Evolutionary conservation across 2,797 vertebrate species (phyloP), one percentile per base, ranked within the genome.

Genomic region (Helostoma temminkii): DNA sequence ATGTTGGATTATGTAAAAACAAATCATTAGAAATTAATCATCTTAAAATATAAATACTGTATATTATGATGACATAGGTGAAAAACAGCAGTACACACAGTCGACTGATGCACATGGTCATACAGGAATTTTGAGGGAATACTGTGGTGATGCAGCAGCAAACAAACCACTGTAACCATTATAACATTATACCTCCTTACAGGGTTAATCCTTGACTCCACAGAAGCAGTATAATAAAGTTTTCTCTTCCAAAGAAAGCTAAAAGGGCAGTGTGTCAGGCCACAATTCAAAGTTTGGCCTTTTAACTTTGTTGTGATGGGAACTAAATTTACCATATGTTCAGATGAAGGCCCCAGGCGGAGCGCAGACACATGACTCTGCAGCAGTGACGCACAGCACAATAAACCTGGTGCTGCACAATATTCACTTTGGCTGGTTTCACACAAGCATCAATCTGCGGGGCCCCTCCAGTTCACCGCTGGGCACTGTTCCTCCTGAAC

Each of bases 391-490:
- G 0, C 45, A 0, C 21, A 6, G 58, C 71, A 86, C 85, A 84
- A 80, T 86, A 26, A 73, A 53, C 61, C 46, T 1, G 9, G 6
- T 42, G 5, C 68, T 58, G 71, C 42, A 19, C 81, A 28, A 73
- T 77, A 80, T 71, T 73, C 59, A 45, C 34, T 61, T 28, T 37
- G 36, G 45, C 57, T 37, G 54, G 45, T 81, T 90, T 92, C 87
- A 92, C 90, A 91, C 74, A 36, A 60, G 76, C 87, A 90, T 91
- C 80, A 90, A 89, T 91, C 86, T 85, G 66, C 0, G 52, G 25
- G 77, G 66, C 83, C 69, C 84, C 85, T 59, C 59, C 76, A 61
- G 57, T 64, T 77, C 85, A 84, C 70, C 89, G 83, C 66, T 16
- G 46, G 49, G 79, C 76, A 76, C 19, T 84, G 81, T 86, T 86